Evolutionary conservation across 92 coral and sea anemone species (phyloP).

Genomic region (Hydrozoanthus gracilis): DNA sequence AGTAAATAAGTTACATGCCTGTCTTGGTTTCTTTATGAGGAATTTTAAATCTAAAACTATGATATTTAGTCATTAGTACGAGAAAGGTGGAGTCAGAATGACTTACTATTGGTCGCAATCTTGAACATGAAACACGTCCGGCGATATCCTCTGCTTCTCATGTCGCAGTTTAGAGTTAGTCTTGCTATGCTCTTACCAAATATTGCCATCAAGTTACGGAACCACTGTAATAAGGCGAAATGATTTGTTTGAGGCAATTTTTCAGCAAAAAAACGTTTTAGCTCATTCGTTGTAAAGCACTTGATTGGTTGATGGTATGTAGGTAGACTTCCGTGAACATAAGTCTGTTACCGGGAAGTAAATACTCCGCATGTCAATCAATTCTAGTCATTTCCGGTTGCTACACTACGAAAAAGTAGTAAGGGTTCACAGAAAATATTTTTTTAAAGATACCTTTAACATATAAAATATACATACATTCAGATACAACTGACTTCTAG

Average conservation of each 20-base stretch:
- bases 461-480: neutral
- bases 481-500: neutral
- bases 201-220: constrained; percentile 3
- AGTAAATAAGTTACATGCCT: no score
- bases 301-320: neutral
- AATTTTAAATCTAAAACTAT: no score
- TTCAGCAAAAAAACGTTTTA: neutral
- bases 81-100: no score
- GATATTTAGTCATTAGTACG: no score
- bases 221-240: neutral
- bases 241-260: neutral
- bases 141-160: constrained; percentile 3
- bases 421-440: neutral
- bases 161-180: neutral
- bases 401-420: neutral
- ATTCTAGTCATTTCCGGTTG: neutral
- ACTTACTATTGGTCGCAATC: constrained; percentile 22
- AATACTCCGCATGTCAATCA: no score
- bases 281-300: neutral
- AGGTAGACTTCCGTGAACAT: no score
- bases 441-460: neutral
- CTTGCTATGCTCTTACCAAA: constrained; percentile 9
- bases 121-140: constrained; percentile 22
- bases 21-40: no score
- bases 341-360: no score